Evolutionary conservation across 2,113 vertebrate genomes (phyloP).

Genomic region (Dipodomys stephensi): DNA sequence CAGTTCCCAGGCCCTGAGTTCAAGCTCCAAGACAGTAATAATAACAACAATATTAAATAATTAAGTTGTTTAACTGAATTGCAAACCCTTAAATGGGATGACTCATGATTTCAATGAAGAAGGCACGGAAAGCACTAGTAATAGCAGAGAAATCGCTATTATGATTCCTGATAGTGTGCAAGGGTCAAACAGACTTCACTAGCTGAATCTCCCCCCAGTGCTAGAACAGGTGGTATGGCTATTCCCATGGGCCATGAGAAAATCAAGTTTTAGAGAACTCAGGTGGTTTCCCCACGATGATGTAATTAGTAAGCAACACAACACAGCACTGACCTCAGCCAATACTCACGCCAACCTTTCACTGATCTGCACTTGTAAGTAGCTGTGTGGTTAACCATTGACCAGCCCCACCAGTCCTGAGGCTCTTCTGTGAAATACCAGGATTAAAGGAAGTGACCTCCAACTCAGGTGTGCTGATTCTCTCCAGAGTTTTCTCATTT

Average conservation of each 20-base stretch:
- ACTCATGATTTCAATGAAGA: neutral
- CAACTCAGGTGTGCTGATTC: neutral
- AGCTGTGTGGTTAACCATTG: neutral
- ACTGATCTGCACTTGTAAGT: too few relatives aligned
- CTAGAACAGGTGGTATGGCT: neutral
- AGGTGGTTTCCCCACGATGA: neutral
- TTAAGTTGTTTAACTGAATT: neutral
- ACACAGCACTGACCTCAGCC: fast-evolving
- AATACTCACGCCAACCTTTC: neutral
- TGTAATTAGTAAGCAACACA: neutral
- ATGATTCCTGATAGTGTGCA: too few relatives aligned
- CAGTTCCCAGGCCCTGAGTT: too few relatives aligned
- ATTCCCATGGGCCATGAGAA: neutral
- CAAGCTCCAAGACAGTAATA: too few relatives aligned
- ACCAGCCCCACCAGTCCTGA: neutral
- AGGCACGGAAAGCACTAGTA: neutral
- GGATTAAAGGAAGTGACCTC: neutral
- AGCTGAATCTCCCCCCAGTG: neutral
- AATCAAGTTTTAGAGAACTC: neutral
- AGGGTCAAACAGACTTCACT: neutral
- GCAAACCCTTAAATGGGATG: conserved; percentile 1
- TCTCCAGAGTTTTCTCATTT: neutral
- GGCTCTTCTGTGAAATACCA: neutral
- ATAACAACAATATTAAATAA: too few relatives aligned
- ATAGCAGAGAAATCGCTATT: neutral